Evolutionary conservation across 1,140 invertebrate genomes (phyloP), one percentile per base, ranked within the genome.

Genomic region (Plectrocnemia conspersa): DNA sequence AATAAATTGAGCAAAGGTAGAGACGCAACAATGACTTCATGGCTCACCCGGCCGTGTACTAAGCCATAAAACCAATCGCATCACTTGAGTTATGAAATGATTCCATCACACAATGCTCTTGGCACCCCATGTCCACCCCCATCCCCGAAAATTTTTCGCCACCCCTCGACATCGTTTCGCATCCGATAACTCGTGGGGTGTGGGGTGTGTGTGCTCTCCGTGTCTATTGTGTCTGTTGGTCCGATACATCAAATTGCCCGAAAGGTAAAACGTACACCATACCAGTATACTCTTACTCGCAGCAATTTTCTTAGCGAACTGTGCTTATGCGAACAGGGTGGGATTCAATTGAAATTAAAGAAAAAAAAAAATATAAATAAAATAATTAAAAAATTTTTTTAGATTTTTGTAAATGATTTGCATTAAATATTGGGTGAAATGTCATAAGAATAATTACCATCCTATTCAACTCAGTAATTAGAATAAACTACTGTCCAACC

Each of bases 231-330:
- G 45, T 61, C 54, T 61, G 54, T 25, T 24, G 36, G 33, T 44
- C 33, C 46, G 59, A 61, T 61, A 56, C 59, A 56, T 56, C 59
- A 61, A 61, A 61, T 61, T 61, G 59, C 50, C 52, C 54, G 54
- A 61, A 61, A 61, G 59, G 59, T 61, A 61, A 54, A 61, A 57
- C 50, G 50, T 45, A 54, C 50, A n/a, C n/a, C n/a, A n/a, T n/a
- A n/a, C n/a, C n/a, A n/a, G n/a, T n/a, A n/a, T n/a, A n/a, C n/a
- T n/a, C n/a, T n/a, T n/a, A n/a, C n/a, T n/a, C n/a, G n/a, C n/a
- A n/a, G n/a, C n/a, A n/a, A n/a, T n/a, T n/a, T n/a, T n/a, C n/a
- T n/a, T n/a, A n/a, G n/a, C n/a, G n/a, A n/a, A n/a, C n/a, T n/a
- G n/a, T n/a, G n/a, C n/a, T n/a, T n/a, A n/a, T n/a, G n/a, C n/a